Percentiles rank a stretch among this genome's conserved stretches.
Evolutionary conservation across 2,113 vertebrate species (phyloP).

Genomic region (Theristicus caerulescens): DNA sequence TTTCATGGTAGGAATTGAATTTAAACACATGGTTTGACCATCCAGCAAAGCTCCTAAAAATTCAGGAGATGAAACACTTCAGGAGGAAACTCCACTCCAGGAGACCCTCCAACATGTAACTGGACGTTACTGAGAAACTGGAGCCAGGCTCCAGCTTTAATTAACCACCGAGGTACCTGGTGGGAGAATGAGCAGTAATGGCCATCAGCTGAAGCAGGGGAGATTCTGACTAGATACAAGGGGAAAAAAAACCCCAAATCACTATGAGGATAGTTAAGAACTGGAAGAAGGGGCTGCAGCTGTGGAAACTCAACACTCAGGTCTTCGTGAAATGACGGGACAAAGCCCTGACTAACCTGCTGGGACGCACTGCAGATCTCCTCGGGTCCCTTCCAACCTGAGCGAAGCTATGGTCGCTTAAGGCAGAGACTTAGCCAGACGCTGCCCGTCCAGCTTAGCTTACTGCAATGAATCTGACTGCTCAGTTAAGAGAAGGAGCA

Average conservation of each 20-base stretch:
- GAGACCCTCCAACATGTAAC: background rate
- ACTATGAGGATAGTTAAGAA: background rate
- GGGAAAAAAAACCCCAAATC: background rate
- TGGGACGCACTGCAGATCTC: background rate
- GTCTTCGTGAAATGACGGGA: background rate
- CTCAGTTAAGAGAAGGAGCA: background rate
- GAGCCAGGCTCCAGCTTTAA: background rate
- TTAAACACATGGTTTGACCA: background rate
- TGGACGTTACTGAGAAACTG: background rate
- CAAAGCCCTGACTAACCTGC: background rate
- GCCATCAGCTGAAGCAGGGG: background rate
- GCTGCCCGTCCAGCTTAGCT: background rate
- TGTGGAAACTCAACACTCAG: background rate
- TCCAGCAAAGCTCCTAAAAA: background rate
- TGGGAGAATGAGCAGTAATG: background rate
- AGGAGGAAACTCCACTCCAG: background rate
- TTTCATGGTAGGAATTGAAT: background rate
- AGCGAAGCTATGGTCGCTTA: background rate
- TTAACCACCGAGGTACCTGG: background rate
- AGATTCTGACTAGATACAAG: background rate
- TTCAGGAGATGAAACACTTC: background rate
- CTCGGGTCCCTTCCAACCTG: background rate
- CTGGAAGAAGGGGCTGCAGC: background rate
- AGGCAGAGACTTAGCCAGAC: background rate
- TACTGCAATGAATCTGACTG: background rate